A percentile compares a stretch with the other conserved stretches of the same genome.
These are phyloP conservation scores for Coracopsis vasa DNA, from an alignment of 2,113 vertebrate species.

Conservation along the genomic window DNA sequence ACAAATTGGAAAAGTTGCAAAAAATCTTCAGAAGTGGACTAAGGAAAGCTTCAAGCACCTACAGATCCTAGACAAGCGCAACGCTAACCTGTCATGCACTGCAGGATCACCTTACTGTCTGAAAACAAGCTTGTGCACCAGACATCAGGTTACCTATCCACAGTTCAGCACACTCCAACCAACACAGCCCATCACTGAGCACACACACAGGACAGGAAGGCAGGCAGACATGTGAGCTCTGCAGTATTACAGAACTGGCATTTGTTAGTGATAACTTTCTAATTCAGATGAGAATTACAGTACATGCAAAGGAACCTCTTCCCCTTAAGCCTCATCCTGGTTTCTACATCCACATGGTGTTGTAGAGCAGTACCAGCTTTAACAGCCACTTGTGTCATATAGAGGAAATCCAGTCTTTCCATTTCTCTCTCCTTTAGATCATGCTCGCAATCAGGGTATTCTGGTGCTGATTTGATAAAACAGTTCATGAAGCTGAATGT, in stretches of 20 bases:
- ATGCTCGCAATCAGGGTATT: neutral
- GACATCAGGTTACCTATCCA: neutral
- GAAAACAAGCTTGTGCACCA: neutral
- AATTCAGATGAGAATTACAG: neutral
- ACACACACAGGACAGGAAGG: neutral
- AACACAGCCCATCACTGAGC: neutral
- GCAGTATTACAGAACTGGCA: neutral
- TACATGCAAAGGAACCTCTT: neutral
- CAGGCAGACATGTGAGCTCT: neutral
- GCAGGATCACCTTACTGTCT: neutral
- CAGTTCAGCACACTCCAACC: neutral
- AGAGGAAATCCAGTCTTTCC: neutral
- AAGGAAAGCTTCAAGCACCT: neutral
- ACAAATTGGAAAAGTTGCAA: neutral
- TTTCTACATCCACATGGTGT: accelerated
- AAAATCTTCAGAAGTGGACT: neutral
- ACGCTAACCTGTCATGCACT: accelerated
- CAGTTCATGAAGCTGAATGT: neutral
- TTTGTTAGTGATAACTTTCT: neutral
- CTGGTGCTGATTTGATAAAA: neutral
- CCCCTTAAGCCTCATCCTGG: accelerated
- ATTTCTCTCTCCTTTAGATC: neutral
- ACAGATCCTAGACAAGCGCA: no score
- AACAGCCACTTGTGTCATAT: accelerated
- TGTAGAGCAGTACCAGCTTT: neutral